A percentile compares a stretch with the other conserved stretches of the same genome.
Conservation (phyloP, 2,888 invertebrate genomes). For the Nycteola revayana region DNA sequence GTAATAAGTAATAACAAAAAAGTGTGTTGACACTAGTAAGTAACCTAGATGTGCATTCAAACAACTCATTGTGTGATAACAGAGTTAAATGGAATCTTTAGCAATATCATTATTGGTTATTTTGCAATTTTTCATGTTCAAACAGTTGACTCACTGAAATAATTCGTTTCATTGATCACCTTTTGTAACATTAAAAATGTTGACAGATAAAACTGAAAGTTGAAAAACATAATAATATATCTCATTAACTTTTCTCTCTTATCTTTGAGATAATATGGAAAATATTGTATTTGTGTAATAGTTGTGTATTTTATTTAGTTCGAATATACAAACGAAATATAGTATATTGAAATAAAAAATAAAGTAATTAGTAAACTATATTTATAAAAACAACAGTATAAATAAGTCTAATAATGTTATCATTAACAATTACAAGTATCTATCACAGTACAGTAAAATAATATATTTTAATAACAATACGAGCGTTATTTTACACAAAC, state of each 20-base stretch:
- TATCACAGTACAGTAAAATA: conserved; percentile 60
- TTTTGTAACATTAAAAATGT: background rate
- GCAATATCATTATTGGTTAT: conserved; percentile 26
- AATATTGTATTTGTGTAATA: too few species aligned
- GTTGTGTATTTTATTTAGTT: too few species aligned
- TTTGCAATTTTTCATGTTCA: too few species aligned
- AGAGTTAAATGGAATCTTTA: conserved; percentile 24
- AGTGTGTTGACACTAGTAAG: conserved; percentile 42
- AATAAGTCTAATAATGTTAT: conserved; percentile 26
- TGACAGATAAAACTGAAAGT: too few species aligned
- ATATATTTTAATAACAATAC: conserved; percentile 33
- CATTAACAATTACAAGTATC: conserved; percentile 36
- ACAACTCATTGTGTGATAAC: conserved; percentile 35
- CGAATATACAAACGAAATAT: too few species aligned
- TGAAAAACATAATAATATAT: too few species aligned
- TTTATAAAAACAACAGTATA: conserved; percentile 34
- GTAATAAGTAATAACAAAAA: conserved; percentile 35
- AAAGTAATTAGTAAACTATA: conserved; percentile 20
- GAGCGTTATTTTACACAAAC: conserved; percentile 38
- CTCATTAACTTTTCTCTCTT: too few species aligned
- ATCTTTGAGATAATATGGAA: too few species aligned
- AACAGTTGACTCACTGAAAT: too few species aligned
- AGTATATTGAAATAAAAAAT: too few species aligned
- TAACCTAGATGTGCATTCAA: conserved; percentile 47
- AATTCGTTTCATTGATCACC: background rate